These are phyloP conservation scores for Phyllotreta striolata DNA, from an alignment of 2,888 invertebrate species.

Conservation along the genomic window DNA sequence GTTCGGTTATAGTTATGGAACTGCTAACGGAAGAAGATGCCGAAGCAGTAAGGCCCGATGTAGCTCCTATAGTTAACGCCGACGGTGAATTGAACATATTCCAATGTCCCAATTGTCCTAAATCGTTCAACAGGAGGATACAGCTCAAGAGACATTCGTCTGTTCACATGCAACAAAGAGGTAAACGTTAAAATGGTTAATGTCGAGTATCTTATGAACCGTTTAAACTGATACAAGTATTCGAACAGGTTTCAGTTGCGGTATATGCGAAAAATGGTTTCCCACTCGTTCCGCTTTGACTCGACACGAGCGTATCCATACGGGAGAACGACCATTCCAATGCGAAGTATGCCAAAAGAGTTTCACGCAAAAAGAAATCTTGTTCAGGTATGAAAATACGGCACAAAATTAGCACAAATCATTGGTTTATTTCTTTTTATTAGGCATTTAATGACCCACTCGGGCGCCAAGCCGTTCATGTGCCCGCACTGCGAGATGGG, in stretches of 20 bases:
- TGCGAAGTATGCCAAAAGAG: constrained; percentile 68
- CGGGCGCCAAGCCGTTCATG: constrained; percentile 70
- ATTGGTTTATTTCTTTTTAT: constrained; percentile 5
- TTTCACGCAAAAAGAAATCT: constrained; percentile 79
- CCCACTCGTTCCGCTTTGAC: constrained; percentile 72
- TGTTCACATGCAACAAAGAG: constrained; percentile 68
- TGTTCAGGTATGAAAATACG: constrained; percentile 54
- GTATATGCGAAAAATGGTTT: constrained; percentile 73
- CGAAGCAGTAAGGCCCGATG: constrained; percentile 22
- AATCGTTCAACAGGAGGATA: constrained; percentile 68
- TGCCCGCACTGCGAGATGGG: constrained; percentile 71
- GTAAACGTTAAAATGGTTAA: no score
- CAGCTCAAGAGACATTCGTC: constrained; percentile 69
- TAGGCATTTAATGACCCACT: constrained; percentile 69
- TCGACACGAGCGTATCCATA: constrained; percentile 75
- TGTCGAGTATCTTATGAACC: no score
- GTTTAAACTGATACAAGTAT: neutral
- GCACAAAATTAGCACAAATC: neutral
- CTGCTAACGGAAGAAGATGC: constrained; percentile 57
- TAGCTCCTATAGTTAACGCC: constrained; percentile 49
- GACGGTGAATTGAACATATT: constrained; percentile 63
- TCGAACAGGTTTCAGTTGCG: constrained; percentile 61
- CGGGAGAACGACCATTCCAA: constrained; percentile 66
- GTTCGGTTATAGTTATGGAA: constrained; percentile 63
- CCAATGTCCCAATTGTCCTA: constrained; percentile 70